Evolutionary conservation across 1,140 invertebrate species (phyloP).

Genomic region (Drosophila parabipectinata): DNA sequence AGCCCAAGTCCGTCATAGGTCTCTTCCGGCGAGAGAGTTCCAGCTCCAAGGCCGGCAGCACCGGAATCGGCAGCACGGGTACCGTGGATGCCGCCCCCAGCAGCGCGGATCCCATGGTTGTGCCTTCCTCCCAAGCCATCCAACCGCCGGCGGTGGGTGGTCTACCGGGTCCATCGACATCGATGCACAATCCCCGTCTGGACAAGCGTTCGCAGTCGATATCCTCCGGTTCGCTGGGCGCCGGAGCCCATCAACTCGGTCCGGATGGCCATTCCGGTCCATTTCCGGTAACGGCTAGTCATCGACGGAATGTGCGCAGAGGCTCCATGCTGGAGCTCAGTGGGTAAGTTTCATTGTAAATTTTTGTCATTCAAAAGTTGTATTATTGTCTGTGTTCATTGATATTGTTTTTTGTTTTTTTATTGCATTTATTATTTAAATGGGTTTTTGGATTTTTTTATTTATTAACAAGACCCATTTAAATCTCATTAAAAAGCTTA

Average conservation of each 20-base stretch:
- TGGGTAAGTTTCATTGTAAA: slow-evolving; percentile 85
- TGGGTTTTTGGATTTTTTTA: slow-evolving; percentile 9
- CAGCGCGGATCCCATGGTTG: slow-evolving; percentile 63
- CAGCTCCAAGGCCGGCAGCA: slow-evolving; percentile 85
- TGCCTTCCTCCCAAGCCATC: slow-evolving; percentile 40
- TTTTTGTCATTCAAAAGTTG: slow-evolving; percentile 15
- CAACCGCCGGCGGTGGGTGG: slow-evolving; percentile 22
- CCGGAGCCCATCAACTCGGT: slow-evolving; percentile 44
- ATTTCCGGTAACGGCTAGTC: slow-evolving; percentile 84
- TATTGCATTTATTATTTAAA: slow-evolving; percentile 21
- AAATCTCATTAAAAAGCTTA: neutral
- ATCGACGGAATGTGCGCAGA: slow-evolving; percentile 87
- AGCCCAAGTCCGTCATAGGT: slow-evolving; percentile 89
- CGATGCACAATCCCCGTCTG: slow-evolving; percentile 66
- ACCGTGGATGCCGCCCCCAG: slow-evolving; percentile 60
- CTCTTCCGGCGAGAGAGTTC: slow-evolving; percentile 88
- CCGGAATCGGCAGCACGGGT: slow-evolving; percentile 70
- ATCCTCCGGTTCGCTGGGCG: slow-evolving; percentile 54
- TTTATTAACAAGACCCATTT: neutral
- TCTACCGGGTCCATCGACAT: slow-evolving; percentile 46
- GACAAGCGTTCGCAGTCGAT: slow-evolving; percentile 83
- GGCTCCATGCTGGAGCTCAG: slow-evolving; percentile 89
- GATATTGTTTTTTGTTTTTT: slow-evolving; percentile 15
- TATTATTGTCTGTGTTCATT: slow-evolving; percentile 42
- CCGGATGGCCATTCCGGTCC: slow-evolving; percentile 74